Conservation (phyloP, 2,113 vertebrate species). For the Sander vitreus region DNA sequence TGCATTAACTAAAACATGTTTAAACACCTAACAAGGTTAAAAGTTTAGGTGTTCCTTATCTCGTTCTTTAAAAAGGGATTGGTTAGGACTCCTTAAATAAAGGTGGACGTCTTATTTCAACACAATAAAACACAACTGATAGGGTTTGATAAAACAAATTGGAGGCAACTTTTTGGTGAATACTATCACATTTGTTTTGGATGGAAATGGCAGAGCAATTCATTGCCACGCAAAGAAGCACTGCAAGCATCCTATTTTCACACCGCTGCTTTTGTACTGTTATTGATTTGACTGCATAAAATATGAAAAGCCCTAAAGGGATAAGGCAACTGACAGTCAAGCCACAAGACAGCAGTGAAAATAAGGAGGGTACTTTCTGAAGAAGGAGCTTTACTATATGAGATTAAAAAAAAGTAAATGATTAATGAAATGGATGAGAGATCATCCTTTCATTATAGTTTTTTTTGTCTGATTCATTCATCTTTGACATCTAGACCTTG, state of each 20-base stretch:
- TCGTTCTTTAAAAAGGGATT: not conserved
- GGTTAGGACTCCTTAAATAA: not conserved
- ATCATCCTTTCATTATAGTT: not conserved
- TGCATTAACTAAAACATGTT: not conserved
- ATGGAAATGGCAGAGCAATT: constrained; percentile 16
- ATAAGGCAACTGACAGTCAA: constrained; percentile 23
- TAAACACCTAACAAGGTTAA: not conserved
- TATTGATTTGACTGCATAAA: constrained; percentile 74
- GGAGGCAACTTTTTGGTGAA: not conserved
- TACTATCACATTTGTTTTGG: not conserved
- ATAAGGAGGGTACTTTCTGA: not conserved
- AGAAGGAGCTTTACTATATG: not conserved
- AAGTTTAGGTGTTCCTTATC: not conserved
- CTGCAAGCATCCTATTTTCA: constrained; percentile 33
- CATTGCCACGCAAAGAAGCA: constrained; percentile 5
- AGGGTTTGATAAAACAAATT: not conserved
- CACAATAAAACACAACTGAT: not conserved
- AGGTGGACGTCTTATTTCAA: not conserved
- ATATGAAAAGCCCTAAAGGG: constrained; percentile 48
- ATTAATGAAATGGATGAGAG: constrained; percentile 9
- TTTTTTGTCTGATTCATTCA: constrained; percentile 34
- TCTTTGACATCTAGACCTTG: constrained; percentile 25
- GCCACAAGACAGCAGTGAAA: constrained; percentile 3
- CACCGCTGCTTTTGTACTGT: constrained; percentile 35
- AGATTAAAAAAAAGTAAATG: not conserved